A percentile compares a stretch with the other conserved stretches of the same genome.
These are phyloP conservation scores for Nothura maculosa DNA, from an alignment of 2,797 vertebrate species.

Conservation along the genomic window DNA sequence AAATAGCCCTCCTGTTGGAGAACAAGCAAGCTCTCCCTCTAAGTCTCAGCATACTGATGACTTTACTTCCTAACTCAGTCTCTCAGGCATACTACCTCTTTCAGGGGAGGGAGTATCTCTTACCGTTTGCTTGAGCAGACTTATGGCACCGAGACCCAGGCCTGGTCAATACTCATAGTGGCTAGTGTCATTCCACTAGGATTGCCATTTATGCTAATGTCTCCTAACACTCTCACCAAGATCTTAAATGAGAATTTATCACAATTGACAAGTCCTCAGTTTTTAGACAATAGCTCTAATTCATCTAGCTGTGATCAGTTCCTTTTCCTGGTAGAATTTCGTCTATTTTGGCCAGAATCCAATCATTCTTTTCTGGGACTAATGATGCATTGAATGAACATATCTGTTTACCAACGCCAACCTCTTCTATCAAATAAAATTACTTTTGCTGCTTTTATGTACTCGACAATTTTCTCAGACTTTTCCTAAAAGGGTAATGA, in stretches of 20 bases:
- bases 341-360: conserved; percentile 15
- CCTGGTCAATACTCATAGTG: background rate
- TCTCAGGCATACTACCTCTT: background rate
- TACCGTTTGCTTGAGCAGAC: background rate
- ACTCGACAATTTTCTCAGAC: conserved; percentile 51
- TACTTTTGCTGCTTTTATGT: conserved; percentile 40
- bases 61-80: background rate
- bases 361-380: conserved; percentile 16
- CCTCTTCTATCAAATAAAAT: conserved; percentile 55
- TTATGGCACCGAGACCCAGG: background rate
- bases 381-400: conserved; percentile 42
- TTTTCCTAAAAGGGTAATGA: conserved; percentile 63
- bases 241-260: background rate
- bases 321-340: background rate
- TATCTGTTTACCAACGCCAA: conserved; percentile 42
- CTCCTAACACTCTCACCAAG: background rate
- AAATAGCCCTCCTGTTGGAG: background rate
- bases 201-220: background rate
- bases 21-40: background rate
- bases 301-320: background rate
- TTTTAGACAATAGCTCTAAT: conserved; percentile 13
- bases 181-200: background rate
- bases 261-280: background rate
- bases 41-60: background rate
- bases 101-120: background rate